These are phyloP conservation scores for Bombus huntii DNA, from an alignment of 1,140 invertebrate species.

Conservation along the genomic window DNA sequence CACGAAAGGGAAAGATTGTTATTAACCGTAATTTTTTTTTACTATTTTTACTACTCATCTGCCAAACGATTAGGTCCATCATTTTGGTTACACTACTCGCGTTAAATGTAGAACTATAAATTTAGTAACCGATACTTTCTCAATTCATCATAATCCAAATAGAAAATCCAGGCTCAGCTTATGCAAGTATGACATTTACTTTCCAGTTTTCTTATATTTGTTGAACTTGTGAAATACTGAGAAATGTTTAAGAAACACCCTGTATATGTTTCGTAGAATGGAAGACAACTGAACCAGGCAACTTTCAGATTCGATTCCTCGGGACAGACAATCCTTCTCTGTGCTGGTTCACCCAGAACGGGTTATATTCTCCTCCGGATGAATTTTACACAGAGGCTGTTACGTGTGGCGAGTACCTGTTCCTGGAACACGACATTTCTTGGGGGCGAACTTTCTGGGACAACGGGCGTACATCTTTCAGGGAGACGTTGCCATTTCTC, in stretches of 20 bases:
- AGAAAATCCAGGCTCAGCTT: neutral
- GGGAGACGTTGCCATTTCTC: conserved; percentile 21
- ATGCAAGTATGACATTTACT: neutral
- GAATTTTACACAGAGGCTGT: conserved; percentile 40
- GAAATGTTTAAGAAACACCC: neutral
- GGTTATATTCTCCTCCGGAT: conserved; percentile 14
- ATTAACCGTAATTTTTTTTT: too few species aligned
- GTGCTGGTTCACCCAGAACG: neutral
- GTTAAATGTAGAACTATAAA: neutral
- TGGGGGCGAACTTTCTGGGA: conserved; percentile 22
- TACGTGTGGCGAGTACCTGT: conserved; percentile 23
- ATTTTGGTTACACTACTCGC: neutral
- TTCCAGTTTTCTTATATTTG: too few species aligned
- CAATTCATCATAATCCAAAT: neutral
- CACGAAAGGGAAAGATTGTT: too few species aligned
- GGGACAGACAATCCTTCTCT: conserved; percentile 25
- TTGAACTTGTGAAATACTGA: neutral
- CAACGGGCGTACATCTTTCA: conserved; percentile 42
- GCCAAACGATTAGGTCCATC: neutral
- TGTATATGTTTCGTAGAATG: neutral
- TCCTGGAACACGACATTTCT: conserved; percentile 25
- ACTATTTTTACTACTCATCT: neutral
- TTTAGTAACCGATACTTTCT: neutral
- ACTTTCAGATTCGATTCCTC: conserved; percentile 35
- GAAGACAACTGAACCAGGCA: neutral